phyloP scores from a whole-genome alignment of 1,140 invertebrate genomes.

The Kradibia gibbosae region DNA sequence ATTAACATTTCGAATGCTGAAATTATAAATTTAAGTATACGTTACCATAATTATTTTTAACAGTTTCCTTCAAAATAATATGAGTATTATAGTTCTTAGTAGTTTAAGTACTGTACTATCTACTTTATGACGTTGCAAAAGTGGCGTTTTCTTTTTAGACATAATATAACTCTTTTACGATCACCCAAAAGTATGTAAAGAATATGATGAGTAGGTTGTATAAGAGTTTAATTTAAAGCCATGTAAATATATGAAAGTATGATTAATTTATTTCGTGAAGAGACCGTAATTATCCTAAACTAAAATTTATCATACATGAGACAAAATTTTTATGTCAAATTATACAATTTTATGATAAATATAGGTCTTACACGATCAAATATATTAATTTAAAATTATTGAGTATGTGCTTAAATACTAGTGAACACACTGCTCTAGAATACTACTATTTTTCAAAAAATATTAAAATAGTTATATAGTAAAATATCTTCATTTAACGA shows the following conservation, averaged over 20 bases:
- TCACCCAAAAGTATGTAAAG: not conserved
- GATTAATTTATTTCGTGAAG: not conserved
- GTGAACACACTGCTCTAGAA: not conserved
- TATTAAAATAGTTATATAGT: too few species aligned
- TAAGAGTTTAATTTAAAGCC: too few species aligned
- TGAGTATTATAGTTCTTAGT: not conserved
- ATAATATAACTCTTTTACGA: conserved; percentile 6
- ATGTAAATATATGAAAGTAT: not conserved
- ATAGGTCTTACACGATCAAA: too few species aligned
- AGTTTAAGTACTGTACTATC: not conserved
- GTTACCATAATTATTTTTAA: not conserved
- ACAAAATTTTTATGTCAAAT: too few species aligned
- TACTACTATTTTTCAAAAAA: too few species aligned
- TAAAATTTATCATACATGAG: too few species aligned
- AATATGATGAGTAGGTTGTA: too few species aligned
- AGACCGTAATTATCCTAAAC: not conserved
- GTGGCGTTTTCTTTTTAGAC: not conserved
- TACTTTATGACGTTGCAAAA: not conserved
- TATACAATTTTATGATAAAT: too few species aligned
- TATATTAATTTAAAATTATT: too few species aligned
- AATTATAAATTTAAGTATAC: too few species aligned
- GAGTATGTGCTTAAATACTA: too few species aligned
- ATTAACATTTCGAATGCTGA: too few species aligned
- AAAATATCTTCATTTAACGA: not conserved
- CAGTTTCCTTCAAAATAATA: not conserved